phyloP scores from a whole-genome alignment of 2,113 vertebrate genomes.

The Climacteris rufus region DNA sequence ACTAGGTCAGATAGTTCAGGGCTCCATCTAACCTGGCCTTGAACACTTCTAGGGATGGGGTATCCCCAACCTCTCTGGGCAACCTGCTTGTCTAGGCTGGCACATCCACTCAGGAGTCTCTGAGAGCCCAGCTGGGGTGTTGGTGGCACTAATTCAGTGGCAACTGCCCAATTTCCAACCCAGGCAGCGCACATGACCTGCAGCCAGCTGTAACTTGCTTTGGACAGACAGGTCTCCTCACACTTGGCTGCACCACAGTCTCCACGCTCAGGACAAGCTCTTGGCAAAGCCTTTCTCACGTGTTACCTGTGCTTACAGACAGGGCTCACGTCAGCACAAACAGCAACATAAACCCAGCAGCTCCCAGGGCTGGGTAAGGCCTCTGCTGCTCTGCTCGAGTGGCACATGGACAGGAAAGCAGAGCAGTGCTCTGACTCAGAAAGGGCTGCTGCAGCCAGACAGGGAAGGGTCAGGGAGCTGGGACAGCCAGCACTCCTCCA shows the following conservation, averaged over 20 bases:
- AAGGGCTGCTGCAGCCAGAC: not conserved
- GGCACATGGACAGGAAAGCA: not conserved
- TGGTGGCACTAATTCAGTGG: not conserved
- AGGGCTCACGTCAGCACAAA: not conserved
- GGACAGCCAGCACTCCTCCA: not conserved
- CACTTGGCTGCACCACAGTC: not conserved
- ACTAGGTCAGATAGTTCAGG: not conserved
- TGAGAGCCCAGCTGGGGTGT: not conserved
- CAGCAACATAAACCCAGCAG: not conserved
- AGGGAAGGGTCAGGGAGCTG: not conserved
- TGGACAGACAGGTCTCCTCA: not conserved
- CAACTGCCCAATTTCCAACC: not conserved
- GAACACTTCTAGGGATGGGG: not conserved
- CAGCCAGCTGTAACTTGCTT: accelerated
- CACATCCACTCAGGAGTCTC: not conserved
- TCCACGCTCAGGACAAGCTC: not conserved
- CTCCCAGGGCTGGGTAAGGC: not conserved
- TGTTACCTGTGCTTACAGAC: not conserved
- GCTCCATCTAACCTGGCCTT: not conserved
- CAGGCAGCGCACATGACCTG: not conserved
- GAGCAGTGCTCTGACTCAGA: not conserved
- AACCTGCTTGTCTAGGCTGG: not conserved
- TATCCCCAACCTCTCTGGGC: not conserved
- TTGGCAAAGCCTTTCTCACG: not conserved
- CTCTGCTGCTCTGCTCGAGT: not conserved